Evolutionary conservation across 2,113 vertebrate genomes (phyloP).

Genomic region (Barbus barbus): DNA sequence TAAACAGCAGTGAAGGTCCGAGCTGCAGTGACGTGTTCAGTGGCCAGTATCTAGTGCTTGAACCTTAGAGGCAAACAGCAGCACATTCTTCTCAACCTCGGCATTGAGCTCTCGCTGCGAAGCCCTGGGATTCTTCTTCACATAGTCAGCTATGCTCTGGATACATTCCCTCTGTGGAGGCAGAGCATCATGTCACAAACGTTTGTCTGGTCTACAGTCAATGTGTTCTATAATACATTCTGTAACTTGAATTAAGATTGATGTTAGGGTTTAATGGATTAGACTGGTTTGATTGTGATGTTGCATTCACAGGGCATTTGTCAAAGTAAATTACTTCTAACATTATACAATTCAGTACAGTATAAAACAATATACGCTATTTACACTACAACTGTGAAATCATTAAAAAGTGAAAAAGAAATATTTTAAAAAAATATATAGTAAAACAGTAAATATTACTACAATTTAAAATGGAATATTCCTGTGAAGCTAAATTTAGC

Average conservation of each 20-base stretch:
- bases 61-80: slow-evolving; percentile 72
- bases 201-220: background rate
- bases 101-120: slow-evolving; percentile 64
- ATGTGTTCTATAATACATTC: background rate
- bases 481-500: background rate
- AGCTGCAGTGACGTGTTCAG: no score
- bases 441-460: background rate
- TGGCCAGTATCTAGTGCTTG: slow-evolving; percentile 60
- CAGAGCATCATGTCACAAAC: background rate
- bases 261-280: background rate
- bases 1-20: no score
- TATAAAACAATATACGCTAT: background rate
- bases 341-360: background rate
- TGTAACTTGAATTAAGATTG: background rate
- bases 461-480: background rate
- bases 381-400: background rate
- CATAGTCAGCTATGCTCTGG: slow-evolving; percentile 65
- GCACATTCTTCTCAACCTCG: slow-evolving; percentile 72
- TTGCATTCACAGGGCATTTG: background rate
- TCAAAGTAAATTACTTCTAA: background rate
- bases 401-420: no score
- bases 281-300: background rate
- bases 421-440: no score
- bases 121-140: slow-evolving; percentile 68
- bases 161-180: slow-evolving; percentile 73